A percentile compares a stretch with the other conserved stretches of the same genome.
These are phyloP conservation scores for Trissolcus brochymenae DNA, from an alignment of 2,888 invertebrate species.

Conservation along the genomic window DNA sequence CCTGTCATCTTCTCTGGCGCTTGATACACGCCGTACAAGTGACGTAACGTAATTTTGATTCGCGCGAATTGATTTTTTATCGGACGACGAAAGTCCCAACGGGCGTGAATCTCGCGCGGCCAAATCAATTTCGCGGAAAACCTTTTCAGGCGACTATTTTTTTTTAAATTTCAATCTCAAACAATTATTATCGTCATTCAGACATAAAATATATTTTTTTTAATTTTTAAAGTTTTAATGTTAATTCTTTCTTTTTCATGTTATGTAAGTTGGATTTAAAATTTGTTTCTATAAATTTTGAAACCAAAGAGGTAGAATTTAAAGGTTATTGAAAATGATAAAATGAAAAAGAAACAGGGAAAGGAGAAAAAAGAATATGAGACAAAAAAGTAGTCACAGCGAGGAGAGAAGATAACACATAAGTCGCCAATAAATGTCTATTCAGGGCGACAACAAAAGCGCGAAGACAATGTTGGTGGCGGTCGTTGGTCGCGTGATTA, in stretches of 20 bases:
- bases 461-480: slow-evolving; percentile 11
- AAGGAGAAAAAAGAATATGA: not conserved
- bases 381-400: not conserved
- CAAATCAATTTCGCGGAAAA: slow-evolving; percentile 15
- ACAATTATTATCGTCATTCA: too few species aligned
- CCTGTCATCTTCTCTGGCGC: slow-evolving; percentile 24
- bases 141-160: not conserved
- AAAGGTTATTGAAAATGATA: too few species aligned
- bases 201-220: too few species aligned
- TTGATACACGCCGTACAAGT: slow-evolving; percentile 13
- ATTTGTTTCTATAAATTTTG: too few species aligned
- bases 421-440: slow-evolving; percentile 22
- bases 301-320: too few species aligned
- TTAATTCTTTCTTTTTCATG: too few species aligned
- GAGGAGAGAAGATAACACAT: slow-evolving; percentile 7
- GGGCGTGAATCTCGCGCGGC: not conserved
- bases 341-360: too few species aligned
- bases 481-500: slow-evolving; percentile 15
- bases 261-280: too few species aligned
- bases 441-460: slow-evolving; percentile 14
- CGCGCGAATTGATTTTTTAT: slow-evolving; percentile 35
- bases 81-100: slow-evolving; percentile 7
- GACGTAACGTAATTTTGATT: slow-evolving; percentile 27
- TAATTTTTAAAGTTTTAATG: too few species aligned
- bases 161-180: too few species aligned